Base-by-base conservation (phyloP, 2,888 invertebrate genomes). In the Orchesella flavescens region DNA sequence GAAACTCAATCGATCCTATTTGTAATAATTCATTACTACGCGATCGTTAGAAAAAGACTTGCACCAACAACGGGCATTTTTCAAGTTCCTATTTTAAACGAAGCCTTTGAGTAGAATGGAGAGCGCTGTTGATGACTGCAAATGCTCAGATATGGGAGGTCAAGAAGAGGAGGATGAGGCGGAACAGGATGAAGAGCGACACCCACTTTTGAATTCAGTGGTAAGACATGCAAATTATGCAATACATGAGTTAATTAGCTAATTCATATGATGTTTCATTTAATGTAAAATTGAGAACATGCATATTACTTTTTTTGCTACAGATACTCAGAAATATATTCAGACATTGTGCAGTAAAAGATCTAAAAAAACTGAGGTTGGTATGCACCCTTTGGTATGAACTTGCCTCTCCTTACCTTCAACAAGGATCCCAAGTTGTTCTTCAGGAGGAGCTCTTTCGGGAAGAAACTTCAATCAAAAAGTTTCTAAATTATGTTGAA, bases 301-400 rank as follows among this genome's bases (percentile, higher is more conserved):
- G n/a, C n/a, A n/a, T n/a, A n/a, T n/a, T n/a, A n/a, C n/a, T n/a
- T n/a, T n/a, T n/a, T n/a, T n/a, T n/a, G n/a, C n/a, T 63, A 23
- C 71, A 86, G 86, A 71, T 86, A 12, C 82, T 86, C 53, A 49
- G 77, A 68, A 85, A 86, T 53, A 78, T 86, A 21, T 86, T 86
- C 44, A 53, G 84, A 77, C 84, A 84, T 55, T 71, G 81, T 15
- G 17, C 44, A 17, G 77, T 85, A 7, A 77, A 75, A 34, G 86
- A 86, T 53, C 69, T 86, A 53, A 86, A 85, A 68, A 71, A 71
- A 46, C n/a, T 75, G 19, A 71, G 86, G 0, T n/a, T 80, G 43
- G 85, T 85, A 2, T 83, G 81, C 43, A 17, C 43, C n/a, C 53
- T 79, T n/a, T 86, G 83, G 84, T 72, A 75, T 66, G 84, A 83